Evolutionary conservation across 1,140 invertebrate species (phyloP).

Genomic region (Drosophila miranda): DNA sequence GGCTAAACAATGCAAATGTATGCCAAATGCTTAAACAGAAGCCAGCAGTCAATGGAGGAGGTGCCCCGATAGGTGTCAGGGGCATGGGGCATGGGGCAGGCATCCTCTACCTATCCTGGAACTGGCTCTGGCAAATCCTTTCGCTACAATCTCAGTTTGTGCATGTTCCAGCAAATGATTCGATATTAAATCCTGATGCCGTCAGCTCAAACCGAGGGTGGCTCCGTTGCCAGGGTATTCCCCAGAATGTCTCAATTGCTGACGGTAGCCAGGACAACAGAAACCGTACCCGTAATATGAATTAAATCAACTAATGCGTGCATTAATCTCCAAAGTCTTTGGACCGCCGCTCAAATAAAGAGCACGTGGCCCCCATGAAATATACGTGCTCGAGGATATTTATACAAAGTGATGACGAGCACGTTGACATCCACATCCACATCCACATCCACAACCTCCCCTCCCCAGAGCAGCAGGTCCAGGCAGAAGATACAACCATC

Average conservation of each 20-base stretch:
- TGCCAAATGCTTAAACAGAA: conserved; percentile 49
- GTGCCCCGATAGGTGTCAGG: conserved; percentile 24
- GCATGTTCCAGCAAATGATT: conserved; percentile 18
- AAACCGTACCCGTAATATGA: conserved; percentile 63
- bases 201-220: conserved; percentile 12
- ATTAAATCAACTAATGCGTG: conserved; percentile 82
- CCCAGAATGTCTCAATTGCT: conserved; percentile 77
- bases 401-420: conserved; percentile 77
- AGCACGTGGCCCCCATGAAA: conserved; percentile 74
- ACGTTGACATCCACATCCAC: conserved; percentile 46
- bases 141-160: conserved; percentile 21
- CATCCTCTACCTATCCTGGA: background rate
- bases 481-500: conserved; percentile 25
- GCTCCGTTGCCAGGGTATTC: conserved; percentile 62
- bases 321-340: conserved; percentile 79
- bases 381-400: conserved; percentile 82
- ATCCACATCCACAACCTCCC: conserved; percentile 18
- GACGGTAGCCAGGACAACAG: conserved; percentile 56
- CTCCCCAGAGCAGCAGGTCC: background rate
- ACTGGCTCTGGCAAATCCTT: background rate
- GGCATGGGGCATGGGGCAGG: background rate
- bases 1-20: conserved; percentile 47
- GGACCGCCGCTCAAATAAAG: conserved; percentile 56
- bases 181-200: conserved; percentile 43
- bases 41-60: conserved; percentile 12